Evolutionary conservation across 2,797 vertebrate species (phyloP).

Genomic region (Poecilia gillii): DNA sequence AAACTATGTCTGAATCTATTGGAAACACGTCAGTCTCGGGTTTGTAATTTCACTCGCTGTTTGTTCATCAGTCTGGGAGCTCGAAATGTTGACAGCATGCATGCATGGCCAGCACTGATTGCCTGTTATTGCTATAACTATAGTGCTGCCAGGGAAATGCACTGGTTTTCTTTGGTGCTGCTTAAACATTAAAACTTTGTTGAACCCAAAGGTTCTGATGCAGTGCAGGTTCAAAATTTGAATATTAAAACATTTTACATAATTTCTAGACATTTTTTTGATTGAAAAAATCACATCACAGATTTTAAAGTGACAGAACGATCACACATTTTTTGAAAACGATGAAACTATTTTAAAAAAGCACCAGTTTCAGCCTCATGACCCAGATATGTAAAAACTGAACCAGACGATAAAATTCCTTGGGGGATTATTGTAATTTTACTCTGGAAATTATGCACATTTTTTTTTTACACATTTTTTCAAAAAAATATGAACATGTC

Average conservation of each 20-base stretch:
- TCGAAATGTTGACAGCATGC: neutral
- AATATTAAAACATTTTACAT: neutral
- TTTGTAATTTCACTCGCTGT: neutral
- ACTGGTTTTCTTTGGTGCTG: neutral
- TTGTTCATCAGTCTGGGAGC: neutral
- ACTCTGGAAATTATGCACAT: neutral
- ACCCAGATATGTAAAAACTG: neutral
- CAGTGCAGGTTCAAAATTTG: neutral
- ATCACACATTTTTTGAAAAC: neutral
- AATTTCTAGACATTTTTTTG: neutral
- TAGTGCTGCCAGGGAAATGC: neutral
- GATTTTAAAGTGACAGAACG: neutral
- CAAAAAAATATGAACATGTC: too few species aligned
- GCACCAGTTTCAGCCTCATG: neutral
- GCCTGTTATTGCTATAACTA: neutral
- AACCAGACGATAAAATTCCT: neutral
- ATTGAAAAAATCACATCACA: neutral
- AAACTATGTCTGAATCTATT: slow-evolving; percentile 6
- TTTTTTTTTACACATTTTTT: too few species aligned
- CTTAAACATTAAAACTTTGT: neutral
- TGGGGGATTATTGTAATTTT: neutral
- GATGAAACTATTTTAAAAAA: neutral
- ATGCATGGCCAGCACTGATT: neutral
- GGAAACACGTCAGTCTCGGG: neutral
- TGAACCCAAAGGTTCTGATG: neutral